Base-by-base conservation (phyloP, 2,888 invertebrate species). In the Acrobeloides nanus region DNA sequence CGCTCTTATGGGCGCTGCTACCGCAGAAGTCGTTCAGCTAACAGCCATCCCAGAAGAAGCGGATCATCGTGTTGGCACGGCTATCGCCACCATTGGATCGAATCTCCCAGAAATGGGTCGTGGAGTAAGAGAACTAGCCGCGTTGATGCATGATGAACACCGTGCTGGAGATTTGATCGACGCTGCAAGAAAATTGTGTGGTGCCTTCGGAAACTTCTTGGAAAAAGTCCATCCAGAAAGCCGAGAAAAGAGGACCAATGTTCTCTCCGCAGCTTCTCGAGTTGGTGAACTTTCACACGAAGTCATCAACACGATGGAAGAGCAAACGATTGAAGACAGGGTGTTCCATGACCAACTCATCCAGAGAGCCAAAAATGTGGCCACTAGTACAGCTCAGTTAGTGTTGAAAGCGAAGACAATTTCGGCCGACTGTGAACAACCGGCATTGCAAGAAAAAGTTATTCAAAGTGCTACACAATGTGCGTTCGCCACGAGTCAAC, bases 1-100 rank as follows among this genome's bases (percentile, higher is more conserved):
- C 66, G 93, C 93, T 4, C 93, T 93, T 49, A 95, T 97, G 92
- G 95, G 89, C 77, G 95, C 95, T 0, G 95, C 95, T 46, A 97
- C 95, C 0, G 97, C 97, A 7, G 90, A 93, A 48, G 87, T 93
- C 40, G 86, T 92, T 48, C 89, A 89, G 0, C 80, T 87, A 48
- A 89, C 89, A 0, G 85, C 68, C 15, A 75, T 75, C 17, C 72
- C 89, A 59, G 89, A 76, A 48, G 75, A 92, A 64, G 88, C 90
- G 74, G 87, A 86, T 4, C 62, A 61, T 17, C 89, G 90, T 0
- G 89, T 97, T 0, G 92, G 93, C 0, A 89, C 90, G 0, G 95
- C 95, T 24, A 90, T 97, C 55, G 88, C 89, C 8, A 92, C 93
- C 41, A 97, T 97, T 68, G 89, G 93, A 26, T 87, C 84, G 67